phyloP scores from a whole-genome alignment of 2,888 invertebrate genomes.

The Brachycybe producta region DNA sequence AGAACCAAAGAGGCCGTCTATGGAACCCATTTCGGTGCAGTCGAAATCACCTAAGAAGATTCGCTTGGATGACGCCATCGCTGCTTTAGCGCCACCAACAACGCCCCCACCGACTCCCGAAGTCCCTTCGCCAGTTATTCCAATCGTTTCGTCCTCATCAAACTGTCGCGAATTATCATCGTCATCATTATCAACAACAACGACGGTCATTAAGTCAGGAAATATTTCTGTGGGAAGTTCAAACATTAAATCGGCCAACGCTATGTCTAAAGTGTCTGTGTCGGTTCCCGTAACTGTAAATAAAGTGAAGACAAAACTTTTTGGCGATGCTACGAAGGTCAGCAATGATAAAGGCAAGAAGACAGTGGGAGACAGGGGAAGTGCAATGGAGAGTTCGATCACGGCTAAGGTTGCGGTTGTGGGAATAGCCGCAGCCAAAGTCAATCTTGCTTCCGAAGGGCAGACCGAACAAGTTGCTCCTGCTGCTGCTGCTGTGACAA shows the following conservation, averaged over 20 bases:
- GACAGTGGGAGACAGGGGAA: no score
- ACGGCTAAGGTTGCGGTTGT: no score
- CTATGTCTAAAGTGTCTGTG: no score
- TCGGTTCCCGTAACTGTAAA: background rate
- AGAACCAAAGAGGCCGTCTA: slow-evolving; percentile 8
- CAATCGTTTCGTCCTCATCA: no score
- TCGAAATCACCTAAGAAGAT: slow-evolving; percentile 5
- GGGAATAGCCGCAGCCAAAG: no score
- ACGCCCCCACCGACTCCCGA: background rate
- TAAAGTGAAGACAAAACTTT: slow-evolving; percentile 5
- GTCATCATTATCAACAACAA: background rate
- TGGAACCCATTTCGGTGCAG: background rate
- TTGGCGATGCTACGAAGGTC: no score
- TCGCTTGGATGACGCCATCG: slow-evolving; percentile 3
- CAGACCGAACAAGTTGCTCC: background rate
- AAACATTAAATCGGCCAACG: no score
- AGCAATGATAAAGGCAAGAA: no score
- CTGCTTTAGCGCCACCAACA: slow-evolving; percentile 1
- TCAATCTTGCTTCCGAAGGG: no score
- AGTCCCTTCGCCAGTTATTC: background rate
- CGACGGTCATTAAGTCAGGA: no score
- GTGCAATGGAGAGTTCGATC: no score
- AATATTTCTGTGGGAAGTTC: no score
- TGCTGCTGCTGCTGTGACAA: slow-evolving; percentile 8
- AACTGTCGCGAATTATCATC: background rate